phyloP scores from a whole-genome alignment of 2,888 invertebrate species.

The Drosophila lutescens region DNA sequence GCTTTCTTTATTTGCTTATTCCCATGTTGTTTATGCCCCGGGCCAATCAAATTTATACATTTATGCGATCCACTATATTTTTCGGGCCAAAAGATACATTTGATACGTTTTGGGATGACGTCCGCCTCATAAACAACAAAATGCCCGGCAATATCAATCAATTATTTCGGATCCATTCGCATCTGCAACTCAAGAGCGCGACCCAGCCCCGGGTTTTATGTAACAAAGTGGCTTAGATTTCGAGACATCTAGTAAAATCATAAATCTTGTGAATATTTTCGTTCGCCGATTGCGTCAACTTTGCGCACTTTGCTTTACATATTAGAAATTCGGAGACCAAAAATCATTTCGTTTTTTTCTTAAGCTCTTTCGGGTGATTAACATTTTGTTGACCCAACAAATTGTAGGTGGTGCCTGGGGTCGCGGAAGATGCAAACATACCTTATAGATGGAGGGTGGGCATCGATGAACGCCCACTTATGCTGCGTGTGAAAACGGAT shows the following conservation, averaged over 20 bases:
- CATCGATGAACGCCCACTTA: slow-evolving; percentile 34
- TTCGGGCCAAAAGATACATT: slow-evolving; percentile 36
- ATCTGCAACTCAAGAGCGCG: slow-evolving; percentile 31
- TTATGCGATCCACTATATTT: slow-evolving; percentile 40
- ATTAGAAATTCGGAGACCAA: slow-evolving; percentile 35
- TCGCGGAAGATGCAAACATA: slow-evolving; percentile 47
- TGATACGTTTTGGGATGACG: slow-evolving; percentile 39
- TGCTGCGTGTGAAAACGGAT: slow-evolving; percentile 67
- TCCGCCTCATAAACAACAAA: slow-evolving; percentile 62
- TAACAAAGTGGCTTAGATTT: slow-evolving; percentile 61
- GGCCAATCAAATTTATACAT: slow-evolving; percentile 35
- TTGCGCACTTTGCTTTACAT: slow-evolving; percentile 63
- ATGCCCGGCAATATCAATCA: slow-evolving; percentile 57
- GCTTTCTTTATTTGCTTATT: slow-evolving; percentile 11
- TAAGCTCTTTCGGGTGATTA: slow-evolving; percentile 60
- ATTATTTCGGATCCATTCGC: slow-evolving; percentile 51
- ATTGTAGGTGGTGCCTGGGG: slow-evolving; percentile 55
- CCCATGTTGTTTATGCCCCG: slow-evolving; percentile 22
- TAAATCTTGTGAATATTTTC: slow-evolving; percentile 72
- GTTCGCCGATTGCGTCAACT: slow-evolving; percentile 56
- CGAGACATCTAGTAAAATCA: slow-evolving; percentile 68
- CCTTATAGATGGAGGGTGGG: background rate
- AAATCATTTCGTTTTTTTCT: slow-evolving; percentile 28
- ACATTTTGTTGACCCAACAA: slow-evolving; percentile 57
- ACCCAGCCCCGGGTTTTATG: slow-evolving; percentile 56